Percentiles rank a stretch among this genome's conserved stretches.
Conservation (phyloP, 2,797 vertebrate species). For the Hybognathus amarus region DNA sequence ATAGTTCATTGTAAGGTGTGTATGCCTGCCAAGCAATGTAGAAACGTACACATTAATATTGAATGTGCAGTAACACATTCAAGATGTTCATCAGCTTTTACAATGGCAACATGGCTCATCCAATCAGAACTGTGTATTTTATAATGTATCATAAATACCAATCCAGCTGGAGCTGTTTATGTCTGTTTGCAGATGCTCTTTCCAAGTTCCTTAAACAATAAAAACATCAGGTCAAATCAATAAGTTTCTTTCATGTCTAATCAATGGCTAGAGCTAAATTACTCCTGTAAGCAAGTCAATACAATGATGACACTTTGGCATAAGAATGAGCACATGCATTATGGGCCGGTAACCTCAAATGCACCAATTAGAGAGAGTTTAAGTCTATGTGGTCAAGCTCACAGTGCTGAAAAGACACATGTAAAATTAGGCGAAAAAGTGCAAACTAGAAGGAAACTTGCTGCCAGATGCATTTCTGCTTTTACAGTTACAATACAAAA, state of each 20-base stretch:
- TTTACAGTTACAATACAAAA: neutral
- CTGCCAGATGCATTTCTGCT: neutral
- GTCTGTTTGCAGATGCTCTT: neutral
- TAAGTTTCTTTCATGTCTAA: neutral
- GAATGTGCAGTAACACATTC: neutral
- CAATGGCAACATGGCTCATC: neutral
- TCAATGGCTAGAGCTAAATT: neutral
- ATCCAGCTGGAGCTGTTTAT: neutral
- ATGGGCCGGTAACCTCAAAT: neutral
- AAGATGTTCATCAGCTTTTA: neutral
- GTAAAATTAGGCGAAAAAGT: neutral
- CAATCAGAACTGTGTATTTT: neutral
- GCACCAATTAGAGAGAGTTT: neutral
- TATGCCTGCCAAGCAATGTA: neutral
- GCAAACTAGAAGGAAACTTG: neutral
- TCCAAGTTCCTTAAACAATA: constrained; percentile 18
- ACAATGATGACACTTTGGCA: neutral
- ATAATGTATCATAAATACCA: constrained; percentile 21
- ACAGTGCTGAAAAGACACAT: neutral
- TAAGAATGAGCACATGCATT: neutral
- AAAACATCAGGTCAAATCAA: neutral
- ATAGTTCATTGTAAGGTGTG: neutral
- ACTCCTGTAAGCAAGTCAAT: neutral
- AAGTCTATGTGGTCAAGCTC: neutral
- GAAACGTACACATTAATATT: neutral